Base-by-base conservation (phyloP, 2,113 vertebrate genomes). In the Falcunculus frontatus region DNA sequence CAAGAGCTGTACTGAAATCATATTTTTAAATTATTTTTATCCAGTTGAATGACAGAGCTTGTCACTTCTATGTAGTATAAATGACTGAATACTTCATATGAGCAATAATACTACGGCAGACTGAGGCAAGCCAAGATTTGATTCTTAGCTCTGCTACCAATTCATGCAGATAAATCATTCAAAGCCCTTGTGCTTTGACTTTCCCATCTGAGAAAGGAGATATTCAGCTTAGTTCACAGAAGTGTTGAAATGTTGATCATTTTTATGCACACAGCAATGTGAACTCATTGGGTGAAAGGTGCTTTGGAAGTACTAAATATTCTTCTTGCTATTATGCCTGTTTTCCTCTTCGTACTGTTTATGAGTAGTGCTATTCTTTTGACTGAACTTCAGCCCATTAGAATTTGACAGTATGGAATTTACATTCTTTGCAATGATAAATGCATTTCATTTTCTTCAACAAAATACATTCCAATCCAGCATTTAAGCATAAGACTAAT, bases 81-180 rank as follows among this genome's bases (percentile, higher is more conserved):
- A 85, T 94, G 87, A 93, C 88, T 93, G 82, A 93, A 77, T 79
- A 93, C 72, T 44, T 93, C 75, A 74, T 60, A 91, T 80, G 63
- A 95, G 85, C 90, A 90, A 76, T 93, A 94, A 91, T 37, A 62
- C 46, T 72, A 55, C 22, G 55, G 85, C 90, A 95, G 90, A 79
- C 4, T 89, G 88, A 95, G 87, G 76, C 70, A 91, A 87, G 72
- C 75, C 87, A 93, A 90, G 75, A 88, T 86, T 62, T 65, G 49
- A 87, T 88, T 95, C 91, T 91, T 77, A 90, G 89, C 39, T 85
- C 84, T 87, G 74, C 91, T 85, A 95, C 81, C 87, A 94, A 86
- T 67, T 93, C 93, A 95, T 92, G 94, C 95, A 96, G 82, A 93
- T 93, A 95, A 95, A 96, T 96, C 89, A 94, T 89, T 95, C 87